These are phyloP conservation scores for Channa striata DNA, from an alignment of 2,797 vertebrate species.

Conservation along the genomic window DNA sequence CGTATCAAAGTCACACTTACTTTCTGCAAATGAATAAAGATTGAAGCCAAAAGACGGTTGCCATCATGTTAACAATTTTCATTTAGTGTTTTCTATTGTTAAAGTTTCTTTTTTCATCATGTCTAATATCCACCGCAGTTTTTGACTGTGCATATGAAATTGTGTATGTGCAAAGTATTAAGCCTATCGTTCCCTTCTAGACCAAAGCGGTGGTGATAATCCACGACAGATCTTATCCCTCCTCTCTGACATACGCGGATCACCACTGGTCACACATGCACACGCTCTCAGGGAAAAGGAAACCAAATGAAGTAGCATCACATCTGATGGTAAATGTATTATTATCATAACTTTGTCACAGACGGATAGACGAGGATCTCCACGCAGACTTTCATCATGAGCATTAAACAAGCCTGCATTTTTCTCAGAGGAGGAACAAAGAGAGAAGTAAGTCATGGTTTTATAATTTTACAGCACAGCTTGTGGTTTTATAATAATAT, in stretches of 20 bases:
- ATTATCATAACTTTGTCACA: background rate
- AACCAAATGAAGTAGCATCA: slow-evolving; percentile 14
- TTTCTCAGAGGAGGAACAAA: slow-evolving; percentile 80
- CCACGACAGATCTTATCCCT: slow-evolving; percentile 71
- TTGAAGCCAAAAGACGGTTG: too few relatives aligned
- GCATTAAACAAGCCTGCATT: slow-evolving; percentile 81
- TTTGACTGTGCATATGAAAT: slow-evolving; percentile 29
- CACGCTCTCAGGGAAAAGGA: slow-evolving; percentile 11
- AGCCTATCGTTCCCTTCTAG: slow-evolving; percentile 63
- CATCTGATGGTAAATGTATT: background rate
- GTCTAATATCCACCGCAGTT: background rate
- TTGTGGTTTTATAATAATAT: background rate
- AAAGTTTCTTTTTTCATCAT: background rate
- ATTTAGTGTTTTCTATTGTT: background rate
- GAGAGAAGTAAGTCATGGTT: slow-evolving; percentile 71
- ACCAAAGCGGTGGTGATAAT: slow-evolving; percentile 79
- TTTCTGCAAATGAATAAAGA: too few relatives aligned
- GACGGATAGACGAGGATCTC: slow-evolving; percentile 19
- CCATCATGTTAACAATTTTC: too few relatives aligned
- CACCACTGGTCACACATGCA: slow-evolving; percentile 38
- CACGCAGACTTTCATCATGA: slow-evolving; percentile 57
- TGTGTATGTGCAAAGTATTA: slow-evolving; percentile 51
- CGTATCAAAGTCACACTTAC: too few relatives aligned
- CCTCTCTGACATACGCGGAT: slow-evolving; percentile 53
- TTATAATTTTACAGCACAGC: background rate